Percentiles rank a stretch among this genome's conserved stretches.
phyloP scores from a whole-genome alignment of 2,797 vertebrate species.

The Spatula versicolor region DNA sequence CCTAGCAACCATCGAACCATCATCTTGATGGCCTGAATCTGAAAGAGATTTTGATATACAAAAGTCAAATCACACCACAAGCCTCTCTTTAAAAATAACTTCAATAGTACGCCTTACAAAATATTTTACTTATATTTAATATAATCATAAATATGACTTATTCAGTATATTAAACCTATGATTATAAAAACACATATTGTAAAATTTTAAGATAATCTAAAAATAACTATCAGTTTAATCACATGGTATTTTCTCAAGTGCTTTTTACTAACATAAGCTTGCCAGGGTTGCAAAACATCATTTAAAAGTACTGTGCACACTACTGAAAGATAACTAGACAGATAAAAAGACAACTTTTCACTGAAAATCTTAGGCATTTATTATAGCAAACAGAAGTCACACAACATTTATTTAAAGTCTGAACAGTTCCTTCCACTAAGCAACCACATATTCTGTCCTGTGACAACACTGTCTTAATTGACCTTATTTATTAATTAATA shows the following conservation, averaged over 20 bases:
- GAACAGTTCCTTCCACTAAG: background rate
- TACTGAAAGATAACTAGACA: background rate
- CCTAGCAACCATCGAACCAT: conserved; percentile 99
- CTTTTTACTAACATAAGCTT: background rate
- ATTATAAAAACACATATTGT: too few species aligned
- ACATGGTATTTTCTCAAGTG: background rate
- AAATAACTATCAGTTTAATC: background rate
- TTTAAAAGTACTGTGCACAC: background rate
- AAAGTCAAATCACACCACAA: background rate
- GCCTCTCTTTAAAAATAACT: background rate
- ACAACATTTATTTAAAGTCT: background rate
- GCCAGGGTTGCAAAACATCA: background rate
- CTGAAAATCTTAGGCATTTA: background rate
- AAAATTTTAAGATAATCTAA: background rate
- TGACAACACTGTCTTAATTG: background rate
- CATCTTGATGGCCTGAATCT: conserved; percentile 99
- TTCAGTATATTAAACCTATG: background rate
- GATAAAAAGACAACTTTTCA: background rate
- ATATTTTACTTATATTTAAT: background rate
- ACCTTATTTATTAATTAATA: background rate
- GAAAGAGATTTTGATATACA: conserved; percentile 15
- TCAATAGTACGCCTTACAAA: background rate
- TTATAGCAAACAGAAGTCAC: background rate
- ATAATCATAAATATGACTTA: background rate
- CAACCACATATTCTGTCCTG: background rate